A percentile compares a stretch with the other conserved stretches of the same genome.
Conservation (phyloP, 2,113 vertebrate genomes). For the Callospermophilus lateralis region DNA sequence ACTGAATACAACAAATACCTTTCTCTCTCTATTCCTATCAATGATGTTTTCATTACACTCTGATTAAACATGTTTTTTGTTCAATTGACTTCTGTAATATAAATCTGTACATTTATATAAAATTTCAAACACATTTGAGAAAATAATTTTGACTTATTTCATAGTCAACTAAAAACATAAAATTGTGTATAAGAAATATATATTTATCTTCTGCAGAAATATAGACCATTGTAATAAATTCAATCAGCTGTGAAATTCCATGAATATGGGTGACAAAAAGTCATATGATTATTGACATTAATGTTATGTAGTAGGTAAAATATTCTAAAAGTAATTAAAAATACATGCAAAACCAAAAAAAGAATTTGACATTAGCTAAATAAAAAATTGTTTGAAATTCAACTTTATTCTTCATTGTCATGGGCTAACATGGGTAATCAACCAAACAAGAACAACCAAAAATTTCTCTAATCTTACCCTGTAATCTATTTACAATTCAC, state of each 20-base stretch:
- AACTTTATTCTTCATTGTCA: not conserved
- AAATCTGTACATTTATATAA: not conserved
- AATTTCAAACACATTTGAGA: not conserved
- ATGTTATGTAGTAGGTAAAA: not conserved
- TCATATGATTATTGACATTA: not conserved
- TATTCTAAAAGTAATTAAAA: not conserved
- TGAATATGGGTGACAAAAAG: not conserved
- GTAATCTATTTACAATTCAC: constrained; percentile 7
- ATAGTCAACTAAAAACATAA: not conserved
- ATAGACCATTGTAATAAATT: not conserved
- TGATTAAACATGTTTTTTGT: not conserved
- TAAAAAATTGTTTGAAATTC: not conserved
- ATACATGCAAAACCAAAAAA: not conserved
- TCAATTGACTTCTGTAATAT: not conserved
- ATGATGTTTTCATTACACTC: not conserved
- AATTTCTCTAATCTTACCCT: not conserved
- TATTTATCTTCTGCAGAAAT: not conserved
- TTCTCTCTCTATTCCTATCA: not conserved
- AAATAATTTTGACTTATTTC: not conserved
- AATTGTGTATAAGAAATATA: not conserved
- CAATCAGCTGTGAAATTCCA: not conserved
- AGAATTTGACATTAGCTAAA: not conserved
- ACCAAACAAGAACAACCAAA: not conserved
- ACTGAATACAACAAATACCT: not conserved
- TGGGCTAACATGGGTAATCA: not conserved